Evolutionary conservation across 2,888 invertebrate genomes (phyloP).

Genomic region (Drosophila kokeensis): DNA sequence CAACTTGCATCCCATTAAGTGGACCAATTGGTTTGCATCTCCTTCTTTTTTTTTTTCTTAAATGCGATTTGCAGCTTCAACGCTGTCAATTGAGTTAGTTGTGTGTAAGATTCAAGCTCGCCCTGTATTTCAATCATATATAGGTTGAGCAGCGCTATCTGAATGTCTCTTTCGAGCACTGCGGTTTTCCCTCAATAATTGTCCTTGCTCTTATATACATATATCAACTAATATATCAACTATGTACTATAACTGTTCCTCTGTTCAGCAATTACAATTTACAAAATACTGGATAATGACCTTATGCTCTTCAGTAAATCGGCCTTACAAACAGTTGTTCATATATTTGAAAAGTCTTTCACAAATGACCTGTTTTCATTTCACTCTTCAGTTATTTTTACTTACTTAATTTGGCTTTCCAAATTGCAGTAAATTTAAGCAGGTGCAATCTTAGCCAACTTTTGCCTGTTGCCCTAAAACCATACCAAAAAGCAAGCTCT

Average conservation of each 20-base stretch:
- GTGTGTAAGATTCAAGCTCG: neutral
- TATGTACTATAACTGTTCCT: neutral
- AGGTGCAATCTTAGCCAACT: neutral
- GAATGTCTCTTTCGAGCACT: neutral
- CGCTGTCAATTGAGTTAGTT: constrained; percentile 1
- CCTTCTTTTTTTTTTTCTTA: neutral
- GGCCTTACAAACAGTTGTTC: fast-evolving
- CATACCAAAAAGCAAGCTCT: neutral
- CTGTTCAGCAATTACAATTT: neutral
- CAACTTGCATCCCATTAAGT: constrained; percentile 17
- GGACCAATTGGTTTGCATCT: constrained; percentile 7
- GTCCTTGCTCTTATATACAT: neutral
- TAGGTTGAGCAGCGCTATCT: neutral
- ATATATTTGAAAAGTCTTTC: neutral
- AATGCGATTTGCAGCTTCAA: constrained; percentile 7
- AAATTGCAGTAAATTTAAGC: neutral
- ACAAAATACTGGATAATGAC: neutral
- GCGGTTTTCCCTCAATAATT: neutral
- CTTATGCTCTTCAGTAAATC: neutral
- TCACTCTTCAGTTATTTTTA: neutral
- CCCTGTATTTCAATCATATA: neutral
- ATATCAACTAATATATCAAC: neutral
- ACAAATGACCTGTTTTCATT: neutral
- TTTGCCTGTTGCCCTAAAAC: neutral
- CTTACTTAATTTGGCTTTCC: neutral